Conservation (phyloP, 2,113 vertebrate genomes). For the Canis aureus region DNA sequence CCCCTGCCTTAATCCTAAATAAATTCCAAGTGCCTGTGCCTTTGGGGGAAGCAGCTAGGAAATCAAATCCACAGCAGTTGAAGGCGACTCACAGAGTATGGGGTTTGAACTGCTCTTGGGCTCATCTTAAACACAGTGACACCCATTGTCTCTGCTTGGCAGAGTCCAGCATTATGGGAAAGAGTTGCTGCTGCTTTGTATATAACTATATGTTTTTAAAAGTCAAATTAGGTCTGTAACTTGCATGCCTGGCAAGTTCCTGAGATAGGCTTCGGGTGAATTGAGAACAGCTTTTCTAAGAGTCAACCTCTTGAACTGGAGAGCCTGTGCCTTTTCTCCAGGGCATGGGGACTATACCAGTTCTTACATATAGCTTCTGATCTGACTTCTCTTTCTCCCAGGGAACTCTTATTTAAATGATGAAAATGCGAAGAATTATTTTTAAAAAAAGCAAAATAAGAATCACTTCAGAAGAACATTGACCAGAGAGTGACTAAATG, state of each 20-base stretch:
- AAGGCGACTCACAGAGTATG: not conserved
- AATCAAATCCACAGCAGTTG: not conserved
- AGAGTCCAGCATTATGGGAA: not conserved
- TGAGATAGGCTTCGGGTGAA: not conserved
- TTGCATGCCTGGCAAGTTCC: not conserved
- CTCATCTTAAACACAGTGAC: not conserved
- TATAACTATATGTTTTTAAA: not conserved
- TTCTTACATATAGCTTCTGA: not conserved
- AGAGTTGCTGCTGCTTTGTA: slow-evolving; percentile 4
- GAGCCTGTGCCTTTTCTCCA: not conserved
- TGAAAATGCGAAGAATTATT: not conserved
- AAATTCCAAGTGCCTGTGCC: not conserved
- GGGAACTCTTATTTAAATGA: not conserved
- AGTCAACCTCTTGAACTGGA: not conserved
- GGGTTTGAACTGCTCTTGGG: not conserved
- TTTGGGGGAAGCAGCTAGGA: not conserved
- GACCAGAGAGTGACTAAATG: not conserved
- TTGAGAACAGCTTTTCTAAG: not conserved
- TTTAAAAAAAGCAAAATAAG: not conserved
- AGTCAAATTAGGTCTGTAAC: slow-evolving; percentile 58
- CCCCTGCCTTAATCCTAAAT: too few relatives aligned
- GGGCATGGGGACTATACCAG: not conserved
- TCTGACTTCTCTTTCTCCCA: not conserved
- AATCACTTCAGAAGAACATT: not conserved
- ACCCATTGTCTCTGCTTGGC: not conserved